Conservation (phyloP, 2,113 vertebrate species). For the Hemicordylus capensis region DNA sequence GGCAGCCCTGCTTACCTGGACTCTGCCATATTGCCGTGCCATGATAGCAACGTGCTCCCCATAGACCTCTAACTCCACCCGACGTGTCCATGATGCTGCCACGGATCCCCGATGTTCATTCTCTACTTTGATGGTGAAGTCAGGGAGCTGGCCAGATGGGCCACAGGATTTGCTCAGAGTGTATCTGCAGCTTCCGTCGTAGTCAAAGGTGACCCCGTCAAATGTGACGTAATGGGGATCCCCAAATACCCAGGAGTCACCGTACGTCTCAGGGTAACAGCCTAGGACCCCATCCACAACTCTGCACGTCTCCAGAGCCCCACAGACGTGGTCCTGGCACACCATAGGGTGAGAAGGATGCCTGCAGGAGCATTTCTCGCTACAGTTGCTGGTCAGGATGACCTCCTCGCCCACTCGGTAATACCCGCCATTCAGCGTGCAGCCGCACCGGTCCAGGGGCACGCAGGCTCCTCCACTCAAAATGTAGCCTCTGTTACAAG, state of each 20-base stretch:
- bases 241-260: slow-evolving; percentile 60
- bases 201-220: slow-evolving; percentile 61
- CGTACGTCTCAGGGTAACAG: slow-evolving; percentile 53
- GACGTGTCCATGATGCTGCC: slow-evolving; percentile 20
- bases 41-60: slow-evolving; percentile 49
- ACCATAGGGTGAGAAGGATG: slow-evolving; percentile 39
- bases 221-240: slow-evolving; percentile 65
- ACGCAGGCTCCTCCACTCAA: slow-evolving; percentile 64
- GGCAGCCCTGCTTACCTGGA: slow-evolving; percentile 57
- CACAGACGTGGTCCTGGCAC: slow-evolving; percentile 56
- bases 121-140: slow-evolving; percentile 59
- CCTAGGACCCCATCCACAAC: slow-evolving; percentile 49
- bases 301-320: slow-evolving; percentile 16
- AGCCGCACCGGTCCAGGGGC: slow-evolving; percentile 65
- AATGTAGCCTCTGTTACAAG: slow-evolving; percentile 66
- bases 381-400: slow-evolving; percentile 57
- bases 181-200: slow-evolving; percentile 65
- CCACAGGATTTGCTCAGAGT: slow-evolving; percentile 57
- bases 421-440: slow-evolving; percentile 62
- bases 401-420: slow-evolving; percentile 60
- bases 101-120: slow-evolving; percentile 48
- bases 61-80: slow-evolving; percentile 52
- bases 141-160: background rate
- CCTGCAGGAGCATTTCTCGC: slow-evolving; percentile 59
- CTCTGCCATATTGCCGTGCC: slow-evolving; percentile 25